Conservation (phyloP, 2,888 invertebrate species). For the Stictocephala bisonia region DNA sequence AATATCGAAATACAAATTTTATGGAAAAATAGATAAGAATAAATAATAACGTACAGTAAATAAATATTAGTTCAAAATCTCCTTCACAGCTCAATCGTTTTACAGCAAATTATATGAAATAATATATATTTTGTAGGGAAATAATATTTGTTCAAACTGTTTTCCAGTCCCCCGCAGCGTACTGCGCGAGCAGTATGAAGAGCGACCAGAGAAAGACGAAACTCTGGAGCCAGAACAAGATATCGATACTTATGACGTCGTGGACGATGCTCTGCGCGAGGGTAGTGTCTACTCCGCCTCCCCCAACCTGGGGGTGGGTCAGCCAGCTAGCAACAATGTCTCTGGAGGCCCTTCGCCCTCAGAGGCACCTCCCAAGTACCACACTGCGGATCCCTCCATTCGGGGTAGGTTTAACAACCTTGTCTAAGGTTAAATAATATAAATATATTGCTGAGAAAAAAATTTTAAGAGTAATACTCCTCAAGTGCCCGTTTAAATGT, state of each 20-base stretch:
- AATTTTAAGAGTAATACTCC: neutral
- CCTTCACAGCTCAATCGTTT: too few relatives aligned
- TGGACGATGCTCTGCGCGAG: slow-evolving; percentile 68
- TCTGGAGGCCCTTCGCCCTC: neutral
- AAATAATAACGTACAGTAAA: too few relatives aligned
- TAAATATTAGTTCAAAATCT: too few relatives aligned
- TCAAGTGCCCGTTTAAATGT: too few relatives aligned
- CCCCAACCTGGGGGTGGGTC: slow-evolving; percentile 4
- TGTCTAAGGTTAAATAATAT: neutral
- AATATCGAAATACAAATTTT: too few relatives aligned
- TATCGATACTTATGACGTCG: slow-evolving; percentile 65
- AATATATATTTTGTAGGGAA: too few relatives aligned
- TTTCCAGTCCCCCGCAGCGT: slow-evolving; percentile 83
- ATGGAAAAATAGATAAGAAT: too few relatives aligned
- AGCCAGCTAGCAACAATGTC: neutral
- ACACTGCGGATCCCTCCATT: slow-evolving; percentile 11
- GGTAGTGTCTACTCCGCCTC: slow-evolving; percentile 70
- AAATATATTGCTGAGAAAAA: neutral
- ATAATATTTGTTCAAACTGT: too few relatives aligned
- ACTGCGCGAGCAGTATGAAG: slow-evolving; percentile 84
- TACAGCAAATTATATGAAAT: too few relatives aligned
- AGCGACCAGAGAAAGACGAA: slow-evolving; percentile 82
- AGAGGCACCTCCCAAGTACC: slow-evolving; percentile 28
- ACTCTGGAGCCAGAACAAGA: slow-evolving; percentile 65
- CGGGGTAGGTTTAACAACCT: neutral